Conservation (phyloP, 2,797 vertebrate species). For the Tolypeutes matacus region DNA sequence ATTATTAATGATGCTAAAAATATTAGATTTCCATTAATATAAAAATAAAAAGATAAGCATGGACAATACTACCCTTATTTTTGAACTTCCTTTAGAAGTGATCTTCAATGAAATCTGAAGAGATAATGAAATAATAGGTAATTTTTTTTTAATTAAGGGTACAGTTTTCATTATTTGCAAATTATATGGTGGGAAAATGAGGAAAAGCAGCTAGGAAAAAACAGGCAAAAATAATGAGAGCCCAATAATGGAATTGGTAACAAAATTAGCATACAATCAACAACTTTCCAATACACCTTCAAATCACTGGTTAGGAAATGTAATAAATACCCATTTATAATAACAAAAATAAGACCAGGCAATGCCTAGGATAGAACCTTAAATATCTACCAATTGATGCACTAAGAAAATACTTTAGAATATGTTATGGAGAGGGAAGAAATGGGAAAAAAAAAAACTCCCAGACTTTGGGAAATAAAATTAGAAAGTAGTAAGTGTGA, state of each 20-base stretch:
- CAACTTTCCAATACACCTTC: background rate
- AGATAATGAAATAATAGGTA: background rate
- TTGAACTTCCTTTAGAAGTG: background rate
- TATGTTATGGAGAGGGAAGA: background rate
- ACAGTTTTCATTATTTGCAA: background rate
- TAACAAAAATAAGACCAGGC: background rate
- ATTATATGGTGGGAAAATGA: background rate
- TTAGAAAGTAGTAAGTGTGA: background rate
- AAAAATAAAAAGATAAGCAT: slow-evolving; percentile 36
- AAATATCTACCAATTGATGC: background rate
- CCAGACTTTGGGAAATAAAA: background rate
- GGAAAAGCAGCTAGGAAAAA: slow-evolving; percentile 37
- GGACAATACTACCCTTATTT: background rate
- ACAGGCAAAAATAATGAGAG: background rate
- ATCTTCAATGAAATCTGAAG: slow-evolving; percentile 11
- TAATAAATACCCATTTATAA: background rate
- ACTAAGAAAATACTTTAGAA: background rate
- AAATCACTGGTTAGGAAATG: slow-evolving; percentile 13
- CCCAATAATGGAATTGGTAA: background rate
- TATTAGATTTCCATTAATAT: background rate
- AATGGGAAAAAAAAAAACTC: background rate
- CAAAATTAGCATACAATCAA: slow-evolving; percentile 46
- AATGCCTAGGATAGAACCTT: background rate
- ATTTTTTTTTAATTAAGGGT: background rate
- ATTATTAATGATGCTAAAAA: slow-evolving; percentile 43